Evolutionary conservation across 2,888 invertebrate species (phyloP), one percentile per base, ranked within the genome.

Genomic region (Plagodis dolabraria): DNA sequence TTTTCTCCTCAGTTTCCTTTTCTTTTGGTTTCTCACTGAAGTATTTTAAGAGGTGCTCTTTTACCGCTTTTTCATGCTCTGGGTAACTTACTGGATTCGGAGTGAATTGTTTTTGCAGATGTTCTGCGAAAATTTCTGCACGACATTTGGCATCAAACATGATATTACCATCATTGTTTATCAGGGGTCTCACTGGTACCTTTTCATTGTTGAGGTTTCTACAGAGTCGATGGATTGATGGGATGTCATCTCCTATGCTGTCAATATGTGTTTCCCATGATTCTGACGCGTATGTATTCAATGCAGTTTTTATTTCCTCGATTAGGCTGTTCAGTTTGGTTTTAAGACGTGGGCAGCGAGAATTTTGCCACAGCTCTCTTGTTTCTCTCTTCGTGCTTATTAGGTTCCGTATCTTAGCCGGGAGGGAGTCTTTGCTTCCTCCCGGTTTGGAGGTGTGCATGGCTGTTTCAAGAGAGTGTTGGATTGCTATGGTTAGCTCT

Each of bases 341-440:
- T 12, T 38, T 49, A n/a, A 45, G 7, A 5, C 38, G 9, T 11
- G 55, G 55, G 49, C 55, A 55, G 33, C 55, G 40, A 7, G 55
- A 33, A 9, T 44, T 12, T 22, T 55, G 55, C 55, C 55, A 49
- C 4, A 45, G 48, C 9, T 45, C 35, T 36, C 44, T 43, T 1
- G 11, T 46, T 12, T 56, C 56, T 33, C 49, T 36, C 34, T 56
- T 56, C 10, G 49, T 49, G 36, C 49, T 22, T 4, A 56, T 45
- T 0, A 46, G 33, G 38, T 49, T 7, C 38, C 45, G 10, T n/a
- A 56, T 56, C 56, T 49, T 33, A 0, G 33, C 33, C 45, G 56
- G 40, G 12, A 44, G 49, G 22, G 22, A 44, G 6, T 33, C 33
- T 0, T 5, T 22, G 0, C 33, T 9, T n/a, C 10, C n/a, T 33